Evolutionary conservation across 2,888 invertebrate species (phyloP).

Genomic region (Dorcus parallelipipedus): DNA sequence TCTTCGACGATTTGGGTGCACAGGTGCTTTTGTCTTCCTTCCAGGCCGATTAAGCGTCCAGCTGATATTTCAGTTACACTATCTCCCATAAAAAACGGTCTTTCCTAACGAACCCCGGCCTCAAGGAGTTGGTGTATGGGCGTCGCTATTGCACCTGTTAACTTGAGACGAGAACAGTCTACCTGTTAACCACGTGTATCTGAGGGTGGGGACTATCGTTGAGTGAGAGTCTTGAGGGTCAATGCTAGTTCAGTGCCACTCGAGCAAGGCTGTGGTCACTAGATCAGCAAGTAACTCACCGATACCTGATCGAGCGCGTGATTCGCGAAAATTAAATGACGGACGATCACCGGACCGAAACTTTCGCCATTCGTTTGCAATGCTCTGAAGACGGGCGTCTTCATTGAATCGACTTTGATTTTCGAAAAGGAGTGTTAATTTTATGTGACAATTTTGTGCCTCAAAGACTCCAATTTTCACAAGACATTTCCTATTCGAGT

Average conservation of each 20-base stretch:
- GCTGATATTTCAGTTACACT: constrained; percentile 1
- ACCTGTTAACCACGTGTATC: constrained; percentile 43
- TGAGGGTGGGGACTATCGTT: constrained; percentile 41
- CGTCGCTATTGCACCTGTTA: constrained; percentile 25
- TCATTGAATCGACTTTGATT: too few relatives aligned
- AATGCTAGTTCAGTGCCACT: constrained; percentile 52
- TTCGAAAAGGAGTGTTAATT: too few relatives aligned
- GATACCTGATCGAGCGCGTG: constrained; percentile 29
- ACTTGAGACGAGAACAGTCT: constrained; percentile 29
- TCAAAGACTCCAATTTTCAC: too few relatives aligned
- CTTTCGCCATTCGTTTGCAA: not conserved
- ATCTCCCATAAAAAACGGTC: not conserved
- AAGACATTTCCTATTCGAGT: too few relatives aligned
- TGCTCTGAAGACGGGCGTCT: too few relatives aligned
- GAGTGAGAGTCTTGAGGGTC: constrained; percentile 48
- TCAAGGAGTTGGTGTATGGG: constrained; percentile 15
- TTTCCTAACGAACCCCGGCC: constrained; percentile 1
- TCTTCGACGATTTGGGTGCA: too few relatives aligned
- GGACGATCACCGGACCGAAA: too few relatives aligned
- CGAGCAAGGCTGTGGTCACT: constrained; percentile 49
- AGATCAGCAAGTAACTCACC: constrained; percentile 33
- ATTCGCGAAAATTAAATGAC: constrained; percentile 13
- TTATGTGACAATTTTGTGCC: too few relatives aligned
- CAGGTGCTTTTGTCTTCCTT: not conserved
- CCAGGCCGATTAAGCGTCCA: not conserved